Evolutionary conservation across 2,888 invertebrate species (phyloP).

Genomic region (Teleiodes luculella): DNA sequence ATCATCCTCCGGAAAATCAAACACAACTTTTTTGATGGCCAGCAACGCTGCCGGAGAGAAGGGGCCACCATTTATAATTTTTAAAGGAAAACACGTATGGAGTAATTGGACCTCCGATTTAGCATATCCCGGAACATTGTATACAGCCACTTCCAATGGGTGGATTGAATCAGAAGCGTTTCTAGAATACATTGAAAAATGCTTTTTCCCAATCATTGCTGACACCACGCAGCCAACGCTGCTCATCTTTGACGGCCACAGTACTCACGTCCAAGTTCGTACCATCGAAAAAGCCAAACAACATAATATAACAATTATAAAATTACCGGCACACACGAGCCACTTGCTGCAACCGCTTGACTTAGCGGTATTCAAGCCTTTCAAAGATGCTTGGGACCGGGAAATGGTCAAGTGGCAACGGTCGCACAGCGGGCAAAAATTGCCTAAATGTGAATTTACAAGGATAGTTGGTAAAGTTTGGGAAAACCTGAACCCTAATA

Average conservation of each 20-base stretch:
- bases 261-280: slow-evolving; percentile 15
- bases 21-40: too few relatives aligned
- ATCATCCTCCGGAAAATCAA: too few relatives aligned
- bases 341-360: slow-evolving; percentile 34
- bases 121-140: too few relatives aligned
- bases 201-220: too few relatives aligned
- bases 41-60: too few relatives aligned
- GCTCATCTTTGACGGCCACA: slow-evolving; percentile 24
- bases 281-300: slow-evolving; percentile 13
- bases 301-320: slow-evolving; percentile 26
- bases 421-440: slow-evolving; percentile 10
- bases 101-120: too few relatives aligned
- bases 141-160: too few relatives aligned
- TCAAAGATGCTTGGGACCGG: slow-evolving; percentile 25
- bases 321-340: slow-evolving; percentile 29
- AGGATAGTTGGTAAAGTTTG: slow-evolving; percentile 12
- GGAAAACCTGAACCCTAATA: slow-evolving; percentile 6
- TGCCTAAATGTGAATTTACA: slow-evolving; percentile 15
- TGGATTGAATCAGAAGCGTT: too few relatives aligned
- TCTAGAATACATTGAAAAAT: too few relatives aligned
- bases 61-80: too few relatives aligned
- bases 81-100: too few relatives aligned
- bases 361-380: slow-evolving; percentile 30
- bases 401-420: slow-evolving; percentile 21
- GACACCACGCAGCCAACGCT: too few relatives aligned